Base-by-base conservation (phyloP, 2,113 vertebrate genomes). In the Cettia cetti region DNA sequence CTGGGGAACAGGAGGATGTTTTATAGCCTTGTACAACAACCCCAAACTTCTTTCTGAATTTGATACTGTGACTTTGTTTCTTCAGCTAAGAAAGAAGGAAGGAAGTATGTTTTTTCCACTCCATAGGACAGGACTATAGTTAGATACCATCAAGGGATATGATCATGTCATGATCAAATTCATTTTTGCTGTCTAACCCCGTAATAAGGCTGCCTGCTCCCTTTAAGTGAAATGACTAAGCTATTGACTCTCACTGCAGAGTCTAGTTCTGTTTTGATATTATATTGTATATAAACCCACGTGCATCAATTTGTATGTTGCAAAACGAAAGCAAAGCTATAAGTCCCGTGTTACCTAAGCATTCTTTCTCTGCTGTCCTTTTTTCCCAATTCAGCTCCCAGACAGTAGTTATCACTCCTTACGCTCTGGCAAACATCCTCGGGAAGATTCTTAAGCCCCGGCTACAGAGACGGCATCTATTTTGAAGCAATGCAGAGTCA, bases 141-240 rank as follows among this genome's bases (percentile, higher is more conserved):
- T 79, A 95, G 80, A 90, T 87, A 94, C 82, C 93, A 90, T 92
- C 56, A 59, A 37, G 91, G 95, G 81, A 74, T 71, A 91, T 21
- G 87, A 95, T 90, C 89, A 91, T 94, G 86, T 91, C 78, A 86
- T 89, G 93, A 93, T 88, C 83, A 95, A 92, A 97, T 97, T 97
- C 96, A 97, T 97, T 97, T 97, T 97, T 97, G 98, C 97, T 97
- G 97, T 97, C 97, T 97, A 98, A 98, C 98, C 97, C 97, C 96
- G 61, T 96, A 96, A 98, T 63, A 98, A 98, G 97, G 92, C 97
- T 97, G 97, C 74, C 96, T 97, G 97, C 97, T 97, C 92, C 94
- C 97, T 96, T 97, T 92, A 96, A 97, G 97, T 97, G 96, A 98
- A 98, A 98, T 98, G 97, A 98, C 98, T 98, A 98, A 99, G 98